These are phyloP conservation scores for Melanotaenia maccullochi DNA, from an alignment of 2,797 vertebrate species.

Conservation along the genomic window DNA sequence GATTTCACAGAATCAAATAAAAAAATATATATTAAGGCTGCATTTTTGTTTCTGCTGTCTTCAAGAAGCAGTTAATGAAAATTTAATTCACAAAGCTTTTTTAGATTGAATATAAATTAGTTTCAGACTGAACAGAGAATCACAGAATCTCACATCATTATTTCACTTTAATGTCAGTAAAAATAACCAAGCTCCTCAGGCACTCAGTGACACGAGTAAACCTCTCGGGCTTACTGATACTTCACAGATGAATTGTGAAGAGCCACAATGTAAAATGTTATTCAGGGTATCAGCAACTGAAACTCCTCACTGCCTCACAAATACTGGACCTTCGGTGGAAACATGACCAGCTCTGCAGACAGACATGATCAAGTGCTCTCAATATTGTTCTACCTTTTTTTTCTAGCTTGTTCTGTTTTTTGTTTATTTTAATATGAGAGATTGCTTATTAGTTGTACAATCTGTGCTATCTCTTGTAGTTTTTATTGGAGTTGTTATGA, in stretches of 20 bases:
- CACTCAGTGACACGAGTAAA: conserved; percentile 14
- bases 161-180: conserved; percentile 23
- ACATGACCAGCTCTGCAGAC: conserved; percentile 7
- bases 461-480: neutral
- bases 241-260: conserved; percentile 9
- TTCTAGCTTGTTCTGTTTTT: neutral
- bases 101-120: conserved; percentile 7
- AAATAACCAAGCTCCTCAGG: conserved; percentile 16
- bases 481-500: neutral
- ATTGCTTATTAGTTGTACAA: neutral
- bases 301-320: neutral
- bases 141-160: conserved; percentile 3
- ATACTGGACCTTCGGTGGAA: conserved; percentile 15
- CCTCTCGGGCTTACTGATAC: conserved; percentile 22
- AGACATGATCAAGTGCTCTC: conserved; percentile 11
- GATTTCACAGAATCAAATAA: neutral
- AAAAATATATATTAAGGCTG: neutral
- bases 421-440: neutral
- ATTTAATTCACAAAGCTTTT: conserved; percentile 2
- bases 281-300: conserved; percentile 1
- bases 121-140: conserved; percentile 7
- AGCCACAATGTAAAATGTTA: conserved; percentile 3
- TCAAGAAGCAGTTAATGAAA: conserved; percentile 2
- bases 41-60: conserved; percentile 1
- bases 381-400: neutral